Percentiles rank a stretch among this genome's conserved stretches.
phyloP scores from a whole-genome alignment of 2,888 invertebrate genomes.

The Eupeodes latifasciatus region DNA sequence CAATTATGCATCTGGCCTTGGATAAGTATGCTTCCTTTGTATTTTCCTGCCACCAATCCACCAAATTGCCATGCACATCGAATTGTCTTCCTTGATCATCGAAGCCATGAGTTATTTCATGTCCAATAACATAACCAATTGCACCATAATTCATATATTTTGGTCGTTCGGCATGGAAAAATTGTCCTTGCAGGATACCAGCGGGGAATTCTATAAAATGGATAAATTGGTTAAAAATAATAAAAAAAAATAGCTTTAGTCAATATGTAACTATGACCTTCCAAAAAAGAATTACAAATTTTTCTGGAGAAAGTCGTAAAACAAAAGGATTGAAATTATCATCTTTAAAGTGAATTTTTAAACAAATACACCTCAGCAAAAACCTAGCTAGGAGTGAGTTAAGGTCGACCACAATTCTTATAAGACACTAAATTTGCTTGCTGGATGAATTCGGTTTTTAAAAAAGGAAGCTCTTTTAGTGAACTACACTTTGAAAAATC shows the following conservation, averaged over 20 bases:
- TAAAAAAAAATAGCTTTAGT: neutral
- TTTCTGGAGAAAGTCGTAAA: too few species aligned
- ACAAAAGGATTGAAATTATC: too few species aligned
- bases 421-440: too few species aligned
- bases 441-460: too few species aligned
- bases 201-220: slow-evolving; percentile 92
- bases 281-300: too few species aligned
- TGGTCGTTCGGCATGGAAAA: slow-evolving; percentile 94
- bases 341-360: too few species aligned
- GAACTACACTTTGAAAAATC: too few species aligned
- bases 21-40: slow-evolving; percentile 93
- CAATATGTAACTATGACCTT: too few species aligned
- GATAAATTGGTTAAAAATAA: neutral
- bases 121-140: slow-evolving; percentile 95
- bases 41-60: slow-evolving; percentile 95
- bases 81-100: slow-evolving; percentile 96
- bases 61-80: slow-evolving; percentile 94
- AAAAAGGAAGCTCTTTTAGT: too few species aligned
- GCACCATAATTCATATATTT: slow-evolving; percentile 96
- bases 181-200: slow-evolving; percentile 95
- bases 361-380: too few species aligned
- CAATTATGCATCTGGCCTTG: slow-evolving; percentile 95
- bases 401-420: too few species aligned
- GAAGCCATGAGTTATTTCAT: slow-evolving; percentile 96
- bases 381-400: too few species aligned